A percentile compares a stretch with the other conserved stretches of the same genome.
Evolutionary conservation across 2,797 vertebrate species (phyloP).

Genomic region (Gadopsis bispinosus): DNA sequence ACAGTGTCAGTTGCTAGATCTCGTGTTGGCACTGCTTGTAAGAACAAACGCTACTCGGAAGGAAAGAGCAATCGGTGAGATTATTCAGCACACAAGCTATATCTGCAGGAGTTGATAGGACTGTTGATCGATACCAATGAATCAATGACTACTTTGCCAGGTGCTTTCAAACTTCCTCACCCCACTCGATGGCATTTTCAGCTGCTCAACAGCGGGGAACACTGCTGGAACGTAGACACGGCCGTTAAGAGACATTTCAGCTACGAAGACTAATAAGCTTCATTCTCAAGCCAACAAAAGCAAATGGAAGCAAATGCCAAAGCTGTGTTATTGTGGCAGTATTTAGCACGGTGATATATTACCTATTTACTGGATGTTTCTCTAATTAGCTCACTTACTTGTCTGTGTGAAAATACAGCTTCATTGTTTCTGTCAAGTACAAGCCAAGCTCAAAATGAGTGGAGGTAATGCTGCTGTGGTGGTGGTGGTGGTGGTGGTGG

Average conservation of each 20-base stretch:
- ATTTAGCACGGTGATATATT: constrained; percentile 60
- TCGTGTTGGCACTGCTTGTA: constrained; percentile 8
- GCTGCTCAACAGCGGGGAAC: constrained; percentile 1
- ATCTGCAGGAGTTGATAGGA: constrained; percentile 58
- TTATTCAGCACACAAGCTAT: constrained; percentile 62
- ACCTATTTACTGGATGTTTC: constrained; percentile 50
- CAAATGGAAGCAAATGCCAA: constrained; percentile 63
- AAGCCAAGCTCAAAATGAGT: constrained; percentile 42
- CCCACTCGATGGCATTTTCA: constrained; percentile 36
- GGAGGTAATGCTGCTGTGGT: not conserved
- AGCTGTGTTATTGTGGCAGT: constrained; percentile 59
- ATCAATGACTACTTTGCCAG: constrained; percentile 61
- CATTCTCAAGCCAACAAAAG: constrained; percentile 25
- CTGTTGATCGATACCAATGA: constrained; percentile 56
- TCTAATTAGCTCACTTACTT: constrained; percentile 58
- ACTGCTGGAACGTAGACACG: not conserved
- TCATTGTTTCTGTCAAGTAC: constrained; percentile 57
- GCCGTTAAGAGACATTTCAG: constrained; percentile 31
- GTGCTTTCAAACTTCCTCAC: constrained; percentile 26
- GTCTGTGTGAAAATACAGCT: constrained; percentile 35
- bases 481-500: not conserved
- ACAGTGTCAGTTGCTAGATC: constrained; percentile 43
- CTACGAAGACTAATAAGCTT: constrained; percentile 50
- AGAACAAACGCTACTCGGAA: constrained; percentile 42
- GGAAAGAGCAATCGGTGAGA: constrained; percentile 50